Conservation (phyloP, 2,113 vertebrate species). For the Hippocampus guttulatus region DNA sequence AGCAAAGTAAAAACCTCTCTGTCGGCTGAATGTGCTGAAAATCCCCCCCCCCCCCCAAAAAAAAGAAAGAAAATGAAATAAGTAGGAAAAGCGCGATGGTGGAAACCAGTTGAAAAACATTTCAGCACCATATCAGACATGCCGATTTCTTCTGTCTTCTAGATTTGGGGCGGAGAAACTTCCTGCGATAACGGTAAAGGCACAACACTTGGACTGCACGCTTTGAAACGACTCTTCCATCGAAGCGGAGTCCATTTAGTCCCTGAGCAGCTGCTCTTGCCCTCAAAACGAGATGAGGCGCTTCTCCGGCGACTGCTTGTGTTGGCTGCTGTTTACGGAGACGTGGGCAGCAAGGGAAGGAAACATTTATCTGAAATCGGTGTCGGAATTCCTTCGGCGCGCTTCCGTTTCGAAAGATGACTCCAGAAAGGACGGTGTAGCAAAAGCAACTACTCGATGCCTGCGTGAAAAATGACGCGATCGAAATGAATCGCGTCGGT, state of each 20-base stretch:
- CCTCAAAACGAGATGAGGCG: background rate
- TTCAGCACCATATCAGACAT: background rate
- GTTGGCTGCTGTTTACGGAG: background rate
- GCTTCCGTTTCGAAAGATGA: background rate
- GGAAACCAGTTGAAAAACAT: too few species aligned
- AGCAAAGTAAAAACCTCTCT: too few species aligned
- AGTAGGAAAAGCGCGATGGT: too few species aligned
- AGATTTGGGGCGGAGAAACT: constrained; percentile 34
- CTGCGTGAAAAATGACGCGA: background rate
- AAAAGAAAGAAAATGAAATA: too few species aligned
- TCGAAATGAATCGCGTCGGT: too few species aligned
- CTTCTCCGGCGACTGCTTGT: background rate
- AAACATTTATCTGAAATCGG: constrained; percentile 1
- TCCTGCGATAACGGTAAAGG: constrained; percentile 37
- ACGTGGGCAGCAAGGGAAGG: background rate
- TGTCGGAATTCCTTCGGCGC: background rate
- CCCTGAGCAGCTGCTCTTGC: background rate
- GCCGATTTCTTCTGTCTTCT: constrained; percentile 11
- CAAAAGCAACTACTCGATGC: too few species aligned
- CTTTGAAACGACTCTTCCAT: background rate
- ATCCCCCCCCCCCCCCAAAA: too few species aligned
- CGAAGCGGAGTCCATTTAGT: background rate
- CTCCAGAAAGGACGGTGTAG: background rate
- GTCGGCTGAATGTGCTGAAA: too few species aligned
- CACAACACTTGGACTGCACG: background rate